phyloP scores from a whole-genome alignment of 2,113 vertebrate genomes.

The Phyllopteryx taeniolatus region DNA sequence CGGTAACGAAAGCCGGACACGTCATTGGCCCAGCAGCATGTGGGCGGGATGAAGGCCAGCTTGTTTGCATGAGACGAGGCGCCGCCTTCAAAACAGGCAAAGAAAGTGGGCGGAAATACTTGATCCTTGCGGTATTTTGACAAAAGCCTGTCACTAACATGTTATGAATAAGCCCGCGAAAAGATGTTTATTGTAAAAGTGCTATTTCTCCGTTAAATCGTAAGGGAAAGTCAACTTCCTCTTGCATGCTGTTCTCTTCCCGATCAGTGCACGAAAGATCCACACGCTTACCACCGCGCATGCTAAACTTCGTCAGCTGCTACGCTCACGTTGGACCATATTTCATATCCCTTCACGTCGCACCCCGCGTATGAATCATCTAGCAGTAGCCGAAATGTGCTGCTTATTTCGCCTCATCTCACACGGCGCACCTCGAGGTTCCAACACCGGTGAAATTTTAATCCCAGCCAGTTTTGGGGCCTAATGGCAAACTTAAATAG shows the following conservation, averaged over 20 bases:
- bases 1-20: no score
- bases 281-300: neutral
- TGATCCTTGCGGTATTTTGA: no score
- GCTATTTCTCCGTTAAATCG: no score
- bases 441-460: neutral
- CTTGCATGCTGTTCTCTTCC: neutral
- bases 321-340: slow-evolving; percentile 10
- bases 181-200: neutral
- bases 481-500: slow-evolving; percentile 42
- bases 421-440: neutral
- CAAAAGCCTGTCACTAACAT: no score
- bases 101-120: no score
- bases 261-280: neutral
- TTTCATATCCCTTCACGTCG: slow-evolving; percentile 39
- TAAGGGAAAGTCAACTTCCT: neutral
- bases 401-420: neutral
- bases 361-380: slow-evolving; percentile 21
- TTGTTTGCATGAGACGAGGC: no score
- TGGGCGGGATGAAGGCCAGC: no score
- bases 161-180: neutral
- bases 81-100: no score
- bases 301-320: neutral
- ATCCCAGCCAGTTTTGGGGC: slow-evolving; percentile 5
- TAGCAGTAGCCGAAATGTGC: slow-evolving; percentile 10
- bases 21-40: no score